Conservation (phyloP, 2,797 vertebrate genomes). For the Tauraco hartlaubi region DNA sequence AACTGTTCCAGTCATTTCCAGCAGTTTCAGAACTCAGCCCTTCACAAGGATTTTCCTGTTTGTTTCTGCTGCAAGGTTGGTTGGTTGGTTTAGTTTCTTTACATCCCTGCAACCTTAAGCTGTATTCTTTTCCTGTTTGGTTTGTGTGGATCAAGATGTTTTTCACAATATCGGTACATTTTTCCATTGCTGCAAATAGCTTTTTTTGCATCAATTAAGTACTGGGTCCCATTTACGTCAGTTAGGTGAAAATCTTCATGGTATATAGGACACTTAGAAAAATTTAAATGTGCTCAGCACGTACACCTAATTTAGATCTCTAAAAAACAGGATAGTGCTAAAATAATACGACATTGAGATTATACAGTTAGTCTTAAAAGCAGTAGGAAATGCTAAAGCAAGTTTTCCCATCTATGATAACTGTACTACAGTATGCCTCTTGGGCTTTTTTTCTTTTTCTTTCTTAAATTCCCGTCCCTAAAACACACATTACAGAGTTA, state of each 20-base stretch:
- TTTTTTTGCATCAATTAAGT: background rate
- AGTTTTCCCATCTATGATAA: background rate
- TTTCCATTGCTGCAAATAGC: background rate
- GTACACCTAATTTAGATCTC: background rate
- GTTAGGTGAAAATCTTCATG: background rate
- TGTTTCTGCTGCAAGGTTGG: background rate
- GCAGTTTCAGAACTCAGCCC: background rate
- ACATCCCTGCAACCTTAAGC: background rate
- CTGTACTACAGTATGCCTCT: background rate
- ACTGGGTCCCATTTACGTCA: background rate
- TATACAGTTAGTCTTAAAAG: background rate
- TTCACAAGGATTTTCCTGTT: background rate
- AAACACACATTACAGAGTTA: background rate
- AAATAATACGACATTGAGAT: background rate
- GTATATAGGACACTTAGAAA: too few relatives aligned
- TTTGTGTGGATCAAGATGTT: background rate
- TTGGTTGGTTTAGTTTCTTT: background rate
- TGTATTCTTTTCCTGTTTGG: background rate
- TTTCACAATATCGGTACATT: background rate
- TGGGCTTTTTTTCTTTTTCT: background rate
- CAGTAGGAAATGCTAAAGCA: background rate
- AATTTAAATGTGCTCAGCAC: too few relatives aligned
- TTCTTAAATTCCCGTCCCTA: background rate
- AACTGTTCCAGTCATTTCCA: background rate
- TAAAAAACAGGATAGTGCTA: background rate